A percentile compares a stretch with the other conserved stretches of the same genome.
phyloP scores from a whole-genome alignment of 2,113 vertebrate species.

The Procapra przewalskii region DNA sequence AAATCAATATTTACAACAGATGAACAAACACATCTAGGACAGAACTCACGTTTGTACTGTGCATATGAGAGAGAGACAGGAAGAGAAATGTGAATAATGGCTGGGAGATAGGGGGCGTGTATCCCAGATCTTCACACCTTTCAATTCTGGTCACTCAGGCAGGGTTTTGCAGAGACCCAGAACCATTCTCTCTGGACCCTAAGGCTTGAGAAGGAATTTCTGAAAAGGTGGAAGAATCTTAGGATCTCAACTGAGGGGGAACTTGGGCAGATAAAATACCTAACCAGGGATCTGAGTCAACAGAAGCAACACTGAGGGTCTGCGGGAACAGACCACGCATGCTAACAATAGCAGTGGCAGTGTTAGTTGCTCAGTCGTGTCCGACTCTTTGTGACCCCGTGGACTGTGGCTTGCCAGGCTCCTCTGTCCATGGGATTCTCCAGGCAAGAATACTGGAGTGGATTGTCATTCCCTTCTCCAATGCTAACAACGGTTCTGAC shows the following conservation, averaged over 20 bases:
- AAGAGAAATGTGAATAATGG: not conserved
- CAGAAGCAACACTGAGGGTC: not conserved
- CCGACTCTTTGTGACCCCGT: not conserved
- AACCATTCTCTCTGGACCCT: not conserved
- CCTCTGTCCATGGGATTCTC: not conserved
- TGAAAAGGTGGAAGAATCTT: not conserved
- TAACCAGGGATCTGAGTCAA: not conserved
- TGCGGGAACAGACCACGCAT: not conserved
- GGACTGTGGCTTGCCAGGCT: not conserved
- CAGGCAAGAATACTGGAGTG: not conserved
- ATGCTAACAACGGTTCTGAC: not conserved
- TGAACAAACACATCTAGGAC: not conserved
- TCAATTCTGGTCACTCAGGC: not conserved
- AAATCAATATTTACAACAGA: not conserved
- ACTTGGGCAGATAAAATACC: not conserved
- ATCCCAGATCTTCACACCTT: not conserved
- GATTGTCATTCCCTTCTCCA: not conserved
- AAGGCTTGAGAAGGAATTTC: not conserved
- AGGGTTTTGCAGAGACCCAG: not conserved
- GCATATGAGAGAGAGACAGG: not conserved
- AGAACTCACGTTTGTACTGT: not conserved
- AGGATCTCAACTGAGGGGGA: not conserved
- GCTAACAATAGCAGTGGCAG: not conserved
- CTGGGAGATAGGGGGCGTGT: not conserved
- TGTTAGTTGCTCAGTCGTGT: not conserved